Base-by-base conservation (phyloP, 2,888 invertebrate species). In the Vesta saturnalis region DNA sequence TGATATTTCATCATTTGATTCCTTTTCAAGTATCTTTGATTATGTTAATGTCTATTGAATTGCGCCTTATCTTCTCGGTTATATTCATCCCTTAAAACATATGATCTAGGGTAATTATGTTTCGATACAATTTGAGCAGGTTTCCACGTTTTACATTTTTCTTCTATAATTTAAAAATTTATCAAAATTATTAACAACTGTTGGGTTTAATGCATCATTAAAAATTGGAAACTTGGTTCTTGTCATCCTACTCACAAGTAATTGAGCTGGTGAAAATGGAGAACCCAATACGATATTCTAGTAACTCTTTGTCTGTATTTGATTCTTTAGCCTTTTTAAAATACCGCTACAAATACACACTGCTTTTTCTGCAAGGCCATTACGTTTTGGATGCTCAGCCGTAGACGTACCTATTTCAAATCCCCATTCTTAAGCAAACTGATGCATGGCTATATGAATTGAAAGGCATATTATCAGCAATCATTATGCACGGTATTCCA, bases 391-490 rank as follows among this genome's bases (percentile, higher is more conserved):
- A 56, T 23, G 14, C 3, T 12, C 8, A 16, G 56, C 30, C n/a
- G 15, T n/a, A 14, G 56, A 56, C 8, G 56, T 56, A 35, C 4
- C 16, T 14, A 15, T 5, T 56, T 56, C 56, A 30, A 56, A 23
- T 15, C 23, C 4, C 56, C 56, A 56, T n/a, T 23, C 35, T 35
- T 56, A 23, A 15, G 56, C 30, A 30, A 56, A 56, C n/a, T 18
- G 18, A 21, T 52, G 52, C 2, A 52, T 52, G 10, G 2, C 1
- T 52, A n/a, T 18, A 52, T 4, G 19, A 52, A 52, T 52, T 52
- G n/a, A 52, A 52, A 52, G 52, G 52, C 52, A 52, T 52, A 4
- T 52, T 18, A 52, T 43, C 43, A 43, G 43, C 43, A n/a, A 2
- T 10, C 43, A 43, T 43, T 5, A 43, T 4, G 12, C 14, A 43